A percentile compares a stretch with the other conserved stretches of the same genome.
phyloP scores from a whole-genome alignment of 1,140 invertebrate species.

The Anastatus disparis region DNA sequence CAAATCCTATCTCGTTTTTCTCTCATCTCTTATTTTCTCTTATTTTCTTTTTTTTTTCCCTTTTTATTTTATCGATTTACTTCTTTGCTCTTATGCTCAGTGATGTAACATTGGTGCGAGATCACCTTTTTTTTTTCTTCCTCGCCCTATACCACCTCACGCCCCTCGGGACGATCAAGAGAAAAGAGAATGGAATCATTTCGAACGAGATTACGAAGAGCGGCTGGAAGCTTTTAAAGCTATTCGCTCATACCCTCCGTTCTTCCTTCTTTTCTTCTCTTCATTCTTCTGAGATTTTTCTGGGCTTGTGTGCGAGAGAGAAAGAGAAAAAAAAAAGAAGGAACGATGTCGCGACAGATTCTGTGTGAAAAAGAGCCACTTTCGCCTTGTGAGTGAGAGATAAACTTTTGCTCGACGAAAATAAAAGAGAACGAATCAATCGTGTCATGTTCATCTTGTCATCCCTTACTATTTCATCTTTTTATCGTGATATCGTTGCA shows the following conservation, averaged over 20 bases:
- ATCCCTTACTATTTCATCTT: too few relatives aligned
- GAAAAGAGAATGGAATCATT: slow-evolving; percentile 51
- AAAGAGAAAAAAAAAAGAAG: too few relatives aligned
- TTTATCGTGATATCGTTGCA: too few relatives aligned
- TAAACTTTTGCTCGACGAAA: slow-evolving; percentile 22
- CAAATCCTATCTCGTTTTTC: background rate
- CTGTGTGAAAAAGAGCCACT: slow-evolving; percentile 16
- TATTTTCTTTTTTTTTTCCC: background rate
- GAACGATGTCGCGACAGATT: background rate
- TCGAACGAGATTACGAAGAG: slow-evolving; percentile 50
- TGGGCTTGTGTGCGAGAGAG: background rate
- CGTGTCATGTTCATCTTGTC: background rate
- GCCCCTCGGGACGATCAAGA: slow-evolving; percentile 36
- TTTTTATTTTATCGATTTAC: slow-evolving; percentile 23
- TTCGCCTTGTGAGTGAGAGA: too few relatives aligned
- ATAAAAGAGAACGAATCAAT: slow-evolving; percentile 7
- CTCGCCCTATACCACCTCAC: too few relatives aligned
- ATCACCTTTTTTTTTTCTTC: too few relatives aligned
- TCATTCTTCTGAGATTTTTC: slow-evolving; percentile 37
- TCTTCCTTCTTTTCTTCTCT: slow-evolving; percentile 38
- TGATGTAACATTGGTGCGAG: slow-evolving; percentile 27
- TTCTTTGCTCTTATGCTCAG: background rate
- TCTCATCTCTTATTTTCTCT: background rate
- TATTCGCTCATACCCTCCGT: slow-evolving; percentile 28
- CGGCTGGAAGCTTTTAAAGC: slow-evolving; percentile 46